These are phyloP conservation scores for Hyposoter dolosus DNA, from an alignment of 2,888 invertebrate species.

Conservation along the genomic window DNA sequence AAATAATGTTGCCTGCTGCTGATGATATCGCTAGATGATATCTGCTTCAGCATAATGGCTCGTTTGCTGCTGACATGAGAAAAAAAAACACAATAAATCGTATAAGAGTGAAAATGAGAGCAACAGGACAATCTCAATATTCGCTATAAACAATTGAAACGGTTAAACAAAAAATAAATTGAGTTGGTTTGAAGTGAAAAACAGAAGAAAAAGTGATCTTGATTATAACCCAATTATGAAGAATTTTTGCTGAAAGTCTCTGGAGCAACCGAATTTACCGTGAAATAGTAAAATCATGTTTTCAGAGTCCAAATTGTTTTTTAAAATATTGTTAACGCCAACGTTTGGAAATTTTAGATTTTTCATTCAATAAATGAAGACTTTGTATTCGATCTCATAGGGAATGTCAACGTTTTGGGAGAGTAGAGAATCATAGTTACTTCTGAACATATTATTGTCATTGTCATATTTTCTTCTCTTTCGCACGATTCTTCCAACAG, in stretches of 20 bases:
- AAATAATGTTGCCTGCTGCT: slow-evolving; percentile 24
- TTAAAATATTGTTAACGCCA: background rate
- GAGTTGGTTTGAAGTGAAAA: background rate
- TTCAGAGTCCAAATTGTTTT: background rate
- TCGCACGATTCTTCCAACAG: background rate
- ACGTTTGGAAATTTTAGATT: background rate
- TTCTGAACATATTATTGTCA: slow-evolving; percentile 16
- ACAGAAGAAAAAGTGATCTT: background rate
- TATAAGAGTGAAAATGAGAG: background rate
- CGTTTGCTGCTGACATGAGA: slow-evolving; percentile 8
- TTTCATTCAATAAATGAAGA: background rate
- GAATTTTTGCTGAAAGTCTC: background rate
- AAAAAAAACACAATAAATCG: slow-evolving; percentile 13
- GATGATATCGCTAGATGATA: slow-evolving; percentile 36
- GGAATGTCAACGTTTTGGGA: background rate
- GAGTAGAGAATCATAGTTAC: background rate
- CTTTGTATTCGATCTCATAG: background rate
- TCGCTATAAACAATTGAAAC: background rate
- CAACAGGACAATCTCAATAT: slow-evolving; percentile 8
- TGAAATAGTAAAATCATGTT: background rate
- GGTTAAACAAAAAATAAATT: background rate
- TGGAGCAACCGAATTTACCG: too few relatives aligned
- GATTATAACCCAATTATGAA: background rate
- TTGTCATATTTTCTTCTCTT: slow-evolving; percentile 14
- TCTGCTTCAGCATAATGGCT: slow-evolving; percentile 18